phyloP scores from a whole-genome alignment of 2,888 invertebrate species.

The Drosophila mercatorum region DNA sequence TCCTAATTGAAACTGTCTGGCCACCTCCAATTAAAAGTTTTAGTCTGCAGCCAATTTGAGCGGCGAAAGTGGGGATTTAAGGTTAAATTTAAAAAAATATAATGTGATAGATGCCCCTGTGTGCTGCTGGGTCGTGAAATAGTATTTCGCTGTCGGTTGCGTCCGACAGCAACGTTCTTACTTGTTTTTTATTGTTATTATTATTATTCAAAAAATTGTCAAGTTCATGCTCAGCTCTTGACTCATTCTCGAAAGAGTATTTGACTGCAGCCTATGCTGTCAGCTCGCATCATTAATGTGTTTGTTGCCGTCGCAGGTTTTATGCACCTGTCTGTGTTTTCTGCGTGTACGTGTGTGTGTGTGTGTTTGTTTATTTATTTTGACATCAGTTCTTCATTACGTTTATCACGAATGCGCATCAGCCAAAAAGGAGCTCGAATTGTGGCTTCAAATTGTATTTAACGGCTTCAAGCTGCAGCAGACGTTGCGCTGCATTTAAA shows the following conservation, averaged over 20 bases:
- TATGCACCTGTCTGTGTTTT: constrained; percentile 8
- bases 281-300: not conserved
- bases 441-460: constrained; percentile 44
- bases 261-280: not conserved
- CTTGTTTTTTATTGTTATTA: not conserved
- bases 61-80: too few species aligned
- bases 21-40: too few species aligned
- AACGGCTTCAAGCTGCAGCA: constrained; percentile 36
- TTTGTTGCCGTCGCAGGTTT: constrained; percentile 12
- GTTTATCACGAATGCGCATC: constrained; percentile 50
- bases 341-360: not conserved
- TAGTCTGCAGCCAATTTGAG: too few species aligned
- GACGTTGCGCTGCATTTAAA: constrained; percentile 55
- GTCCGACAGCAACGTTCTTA: too few species aligned
- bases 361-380: constrained; percentile 34
- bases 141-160: too few species aligned
- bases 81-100: too few species aligned
- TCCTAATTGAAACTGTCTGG: too few species aligned
- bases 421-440: constrained; percentile 9
- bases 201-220: not conserved
- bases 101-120: too few species aligned
- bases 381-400: constrained; percentile 67
- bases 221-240: not conserved
- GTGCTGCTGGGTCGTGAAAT: too few species aligned
- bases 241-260: constrained; percentile 8